Evolutionary conservation across 2,888 invertebrate species (phyloP), one percentile per base, ranked within the genome.

Genomic region (Drosophila paracracens): DNA sequence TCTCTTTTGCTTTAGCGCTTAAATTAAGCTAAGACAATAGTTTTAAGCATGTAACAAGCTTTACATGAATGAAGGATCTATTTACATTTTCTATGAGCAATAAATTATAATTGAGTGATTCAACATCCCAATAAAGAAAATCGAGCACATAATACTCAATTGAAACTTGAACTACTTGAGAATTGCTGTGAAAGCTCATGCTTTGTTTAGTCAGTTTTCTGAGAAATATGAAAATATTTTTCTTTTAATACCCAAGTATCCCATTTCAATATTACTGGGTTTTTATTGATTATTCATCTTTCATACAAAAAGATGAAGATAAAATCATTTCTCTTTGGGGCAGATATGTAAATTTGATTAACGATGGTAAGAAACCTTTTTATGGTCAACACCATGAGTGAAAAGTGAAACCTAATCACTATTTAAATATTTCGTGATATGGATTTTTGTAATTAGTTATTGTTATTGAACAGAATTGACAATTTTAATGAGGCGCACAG

Each of bases 271-370:
- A 8, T 25, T 7, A 21, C 2, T 46, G 1, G 46, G 7, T 4
- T 7, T 21, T 46, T 16, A 2, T 16, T 16, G 13, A 4, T 21
- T 21, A 46, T 16, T 25, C 16, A 25, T 46, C 3, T 43, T 43
- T 0, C 6, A 13, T 13, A 7, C 2, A 13, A 13, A 1, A 46
- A 43, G 5, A 2, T 2, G 10, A 2, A 43, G 5, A 0, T n/a
- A 11, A 11, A 43, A 46, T 4, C 2, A 13, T 2, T 8, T 16
- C 1, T 46, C 13, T 46, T 18, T 18, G 0, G 8, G 38, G 4
- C 8, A 38, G 0, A 18, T n/a, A 4, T n/a, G 38, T 10, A 40
- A 40, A 10, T n/a, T 4, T 18, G 38, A 18, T 38, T 4, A 18
- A 36, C 16, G 36, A 33, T 33, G 33, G 0, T 33, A 33, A 33